phyloP scores from a whole-genome alignment of 2,113 vertebrate genomes.

The Apeltes quadracus region DNA sequence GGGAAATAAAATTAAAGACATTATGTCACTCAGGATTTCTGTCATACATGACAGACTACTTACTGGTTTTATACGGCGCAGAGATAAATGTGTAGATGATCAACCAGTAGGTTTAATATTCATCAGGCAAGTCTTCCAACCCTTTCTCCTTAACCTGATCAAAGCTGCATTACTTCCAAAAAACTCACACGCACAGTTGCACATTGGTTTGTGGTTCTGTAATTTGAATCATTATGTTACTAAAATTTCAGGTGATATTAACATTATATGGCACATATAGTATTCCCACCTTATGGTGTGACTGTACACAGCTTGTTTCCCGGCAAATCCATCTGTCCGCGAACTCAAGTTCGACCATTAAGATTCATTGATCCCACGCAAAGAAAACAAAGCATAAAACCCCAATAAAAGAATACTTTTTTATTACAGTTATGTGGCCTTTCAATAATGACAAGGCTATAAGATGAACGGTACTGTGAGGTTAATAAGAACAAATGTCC shows the following conservation, averaged over 20 bases:
- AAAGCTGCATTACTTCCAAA: not conserved
- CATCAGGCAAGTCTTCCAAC: no score
- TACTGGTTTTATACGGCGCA: no score
- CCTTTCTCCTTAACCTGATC: not conserved
- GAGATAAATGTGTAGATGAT: no score
- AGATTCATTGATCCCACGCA: not conserved
- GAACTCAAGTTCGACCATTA: not conserved
- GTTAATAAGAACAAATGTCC: constrained; percentile 1
- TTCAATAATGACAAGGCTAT: not conserved
- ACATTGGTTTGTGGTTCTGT: not conserved
- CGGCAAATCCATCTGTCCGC: not conserved
- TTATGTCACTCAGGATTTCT: not conserved
- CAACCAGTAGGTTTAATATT: no score
- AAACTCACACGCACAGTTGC: not conserved
- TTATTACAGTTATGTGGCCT: not conserved
- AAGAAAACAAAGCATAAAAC: not conserved
- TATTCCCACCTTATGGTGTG: not conserved
- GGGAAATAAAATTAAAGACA: not conserved
- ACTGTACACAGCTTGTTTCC: not conserved
- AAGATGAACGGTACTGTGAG: not conserved
- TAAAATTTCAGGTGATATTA: not conserved
- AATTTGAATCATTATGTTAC: not conserved
- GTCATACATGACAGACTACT: not conserved
- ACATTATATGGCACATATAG: not conserved
- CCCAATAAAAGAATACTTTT: not conserved